A percentile compares a stretch with the other conserved stretches of the same genome.
Conservation (phyloP, 2,888 invertebrate genomes). For the Galerucella calmariensis region DNA sequence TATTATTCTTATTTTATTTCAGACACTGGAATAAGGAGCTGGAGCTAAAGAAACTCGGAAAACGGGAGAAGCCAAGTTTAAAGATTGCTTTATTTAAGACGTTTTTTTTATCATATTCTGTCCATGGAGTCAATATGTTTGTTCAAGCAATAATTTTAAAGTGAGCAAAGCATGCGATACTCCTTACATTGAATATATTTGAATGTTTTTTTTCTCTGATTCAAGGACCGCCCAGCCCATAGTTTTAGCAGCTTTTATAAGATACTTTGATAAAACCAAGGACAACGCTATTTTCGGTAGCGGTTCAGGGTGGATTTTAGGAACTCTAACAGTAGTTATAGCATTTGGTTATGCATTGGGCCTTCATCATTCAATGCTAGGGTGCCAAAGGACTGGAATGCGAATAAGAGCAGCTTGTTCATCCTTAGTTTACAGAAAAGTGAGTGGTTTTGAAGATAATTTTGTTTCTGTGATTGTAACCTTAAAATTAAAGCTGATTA, state of each 20-base stretch:
- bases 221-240: constrained; percentile 66
- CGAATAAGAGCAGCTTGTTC: constrained; percentile 80
- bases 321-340: constrained; percentile 70
- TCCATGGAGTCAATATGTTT: constrained; percentile 71
- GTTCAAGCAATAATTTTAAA: constrained; percentile 71
- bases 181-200: not conserved
- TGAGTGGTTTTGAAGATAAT: constrained; percentile 55
- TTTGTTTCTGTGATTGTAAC: no score
- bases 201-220: not conserved
- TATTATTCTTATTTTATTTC: constrained; percentile 33
- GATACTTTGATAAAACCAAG: constrained; percentile 64
- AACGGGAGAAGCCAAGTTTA: constrained; percentile 67
- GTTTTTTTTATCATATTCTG: constrained; percentile 71
- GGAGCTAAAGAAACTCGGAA: constrained; percentile 62
- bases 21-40: constrained; percentile 74
- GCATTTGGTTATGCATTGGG: constrained; percentile 71
- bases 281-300: constrained; percentile 19
- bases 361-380: constrained; percentile 73
- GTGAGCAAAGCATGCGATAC: constrained; percentile 60
- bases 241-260: constrained; percentile 72
- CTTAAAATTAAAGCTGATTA: no score
- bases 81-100: constrained; percentile 71
- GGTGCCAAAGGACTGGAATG: constrained; percentile 78
- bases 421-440: constrained; percentile 86
- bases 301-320: constrained; percentile 73